Base-by-base conservation (phyloP, 2,888 invertebrate species). In the Trichopoda pennipes region DNA sequence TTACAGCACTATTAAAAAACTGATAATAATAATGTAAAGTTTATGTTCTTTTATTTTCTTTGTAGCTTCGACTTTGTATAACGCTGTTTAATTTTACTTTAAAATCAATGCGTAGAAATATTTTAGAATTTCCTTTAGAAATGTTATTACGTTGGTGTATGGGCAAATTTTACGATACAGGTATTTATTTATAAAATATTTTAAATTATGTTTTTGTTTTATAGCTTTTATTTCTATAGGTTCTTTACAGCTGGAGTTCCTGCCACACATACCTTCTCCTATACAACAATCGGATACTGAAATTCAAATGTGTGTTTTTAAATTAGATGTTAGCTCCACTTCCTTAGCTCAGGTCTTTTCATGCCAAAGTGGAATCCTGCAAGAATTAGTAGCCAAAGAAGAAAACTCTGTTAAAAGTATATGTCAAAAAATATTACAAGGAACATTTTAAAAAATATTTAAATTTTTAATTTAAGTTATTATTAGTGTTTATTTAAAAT, bases 41-140 rank as follows among this genome's bases (percentile, higher is more conserved):
- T 38, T 38, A 38, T 38, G 14, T 21, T 7, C 2, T 3, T 17
- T 28, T 44, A 4, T 38, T 4, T n/a, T n/a, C 28, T 7, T 82
- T 78, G 75, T 84, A 85, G 88, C 85, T 86, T 66, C 86, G 85
- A 2, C 81, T 88, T 49, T 84, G 85, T 28, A 86, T 89, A 58
- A 86, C 84, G 28, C 74, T 87, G 14, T 84, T 86, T 6, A 87
- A 87, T 35, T 81, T 84, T 44, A 61, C 87, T 16, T 69, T 91
- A 10, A 87, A 89, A 81, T 84, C 84, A 3, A 85, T 88, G 23
- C 88, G 90, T 28, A 83, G 87, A 44, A 86, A 86, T 68, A 84
- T 91, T 17, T 85, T 91, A 35, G 86, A 86, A 76, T 88, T 91
- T 81, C 91, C 91, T 2, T 84, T 91, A 3, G 86, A 89, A 81